These are phyloP conservation scores for Mormyrus iriodes DNA, from an alignment of 2,113 vertebrate species.

Conservation along the genomic window DNA sequence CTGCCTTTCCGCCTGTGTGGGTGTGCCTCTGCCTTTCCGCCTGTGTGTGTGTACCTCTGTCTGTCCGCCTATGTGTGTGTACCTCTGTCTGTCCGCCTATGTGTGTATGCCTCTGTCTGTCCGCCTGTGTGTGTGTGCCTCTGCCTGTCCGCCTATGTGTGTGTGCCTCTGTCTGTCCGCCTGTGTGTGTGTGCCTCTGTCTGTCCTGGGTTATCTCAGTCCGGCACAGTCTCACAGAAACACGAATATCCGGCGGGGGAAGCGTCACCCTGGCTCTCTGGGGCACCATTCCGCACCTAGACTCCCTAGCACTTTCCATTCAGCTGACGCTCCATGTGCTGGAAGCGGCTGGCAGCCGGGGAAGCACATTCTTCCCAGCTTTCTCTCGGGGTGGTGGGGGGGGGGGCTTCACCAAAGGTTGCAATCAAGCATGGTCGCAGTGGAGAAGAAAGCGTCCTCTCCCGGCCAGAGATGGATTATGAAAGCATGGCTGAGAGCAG, in stretches of 20 bases:
- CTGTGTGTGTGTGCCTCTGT: background rate
- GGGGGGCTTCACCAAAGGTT: background rate
- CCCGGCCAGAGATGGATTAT: slow-evolving; percentile 37
- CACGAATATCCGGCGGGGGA: background rate
- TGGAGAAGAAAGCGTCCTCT: background rate
- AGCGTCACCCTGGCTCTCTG: too few relatives aligned
- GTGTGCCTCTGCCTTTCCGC: background rate
- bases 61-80: too few relatives aligned
- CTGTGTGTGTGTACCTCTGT: background rate
- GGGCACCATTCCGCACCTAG: background rate
- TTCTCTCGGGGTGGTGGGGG: too few relatives aligned
- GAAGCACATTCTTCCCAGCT: background rate
- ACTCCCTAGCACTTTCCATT: background rate
- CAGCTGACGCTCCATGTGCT: background rate
- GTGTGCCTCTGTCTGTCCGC: background rate
- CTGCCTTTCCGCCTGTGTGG: background rate
- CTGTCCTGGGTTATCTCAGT: slow-evolving; percentile 18
- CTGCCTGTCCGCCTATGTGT: background rate
- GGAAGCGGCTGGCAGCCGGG: background rate
- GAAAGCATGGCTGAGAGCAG: slow-evolving; percentile 44
- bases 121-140: background rate
- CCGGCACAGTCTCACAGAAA: slow-evolving; percentile 6
- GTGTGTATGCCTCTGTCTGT: background rate
- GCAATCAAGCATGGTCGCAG: background rate
- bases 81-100: background rate